phyloP scores from a whole-genome alignment of 1,140 invertebrate species.

The Steinernema feltiae region DNA sequence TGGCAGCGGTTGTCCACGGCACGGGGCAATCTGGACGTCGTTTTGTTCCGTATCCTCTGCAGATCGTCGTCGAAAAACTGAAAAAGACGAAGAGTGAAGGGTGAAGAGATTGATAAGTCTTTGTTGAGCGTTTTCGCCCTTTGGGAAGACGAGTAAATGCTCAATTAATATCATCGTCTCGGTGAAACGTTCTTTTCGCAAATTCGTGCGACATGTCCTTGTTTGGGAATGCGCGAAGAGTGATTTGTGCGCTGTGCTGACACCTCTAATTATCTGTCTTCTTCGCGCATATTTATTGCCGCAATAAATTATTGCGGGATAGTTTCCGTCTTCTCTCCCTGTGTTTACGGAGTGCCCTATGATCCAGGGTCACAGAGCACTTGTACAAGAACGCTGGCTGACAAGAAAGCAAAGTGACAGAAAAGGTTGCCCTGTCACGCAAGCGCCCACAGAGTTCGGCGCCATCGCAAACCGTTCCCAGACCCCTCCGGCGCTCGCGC shows the following conservation, averaged over 20 bases:
- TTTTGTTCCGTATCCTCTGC: neutral
- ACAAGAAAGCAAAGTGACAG: too few species aligned
- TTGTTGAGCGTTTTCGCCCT: neutral
- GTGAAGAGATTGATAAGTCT: neutral
- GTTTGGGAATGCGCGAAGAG: neutral
- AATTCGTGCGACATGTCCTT: neutral
- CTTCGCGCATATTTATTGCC: neutral
- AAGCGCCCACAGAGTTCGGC: neutral
- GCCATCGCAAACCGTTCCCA: neutral
- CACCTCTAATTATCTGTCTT: constrained; percentile 12
- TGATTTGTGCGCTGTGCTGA: neutral
- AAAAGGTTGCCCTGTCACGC: neutral
- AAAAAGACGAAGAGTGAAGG: neutral
- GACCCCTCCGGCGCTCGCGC: neutral
- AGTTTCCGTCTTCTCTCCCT: neutral
- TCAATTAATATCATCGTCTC: neutral
- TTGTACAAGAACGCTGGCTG: neutral
- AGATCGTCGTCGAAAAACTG: constrained; percentile 13
- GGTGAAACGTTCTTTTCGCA: neutral
- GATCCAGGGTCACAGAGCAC: neutral
- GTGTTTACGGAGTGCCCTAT: neutral
- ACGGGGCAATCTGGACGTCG: neutral
- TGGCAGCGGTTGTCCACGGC: neutral
- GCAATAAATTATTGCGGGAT: neutral
- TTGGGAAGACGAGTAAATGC: neutral